Conservation (phyloP, 1,140 invertebrate genomes). For the Plutomurus gul region DNA sequence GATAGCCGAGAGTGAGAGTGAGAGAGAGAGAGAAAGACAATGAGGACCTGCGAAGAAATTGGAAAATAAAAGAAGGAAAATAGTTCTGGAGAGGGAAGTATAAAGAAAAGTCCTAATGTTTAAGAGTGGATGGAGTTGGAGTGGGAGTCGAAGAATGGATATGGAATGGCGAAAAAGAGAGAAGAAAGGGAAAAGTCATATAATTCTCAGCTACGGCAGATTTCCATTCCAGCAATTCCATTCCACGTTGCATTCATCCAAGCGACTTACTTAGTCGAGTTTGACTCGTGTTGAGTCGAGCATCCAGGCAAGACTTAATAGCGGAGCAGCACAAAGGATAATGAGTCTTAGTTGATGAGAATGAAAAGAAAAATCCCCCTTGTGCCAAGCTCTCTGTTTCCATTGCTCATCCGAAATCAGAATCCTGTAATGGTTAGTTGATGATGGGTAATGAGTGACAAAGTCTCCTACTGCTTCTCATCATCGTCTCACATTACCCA, state of each 20-base stretch:
- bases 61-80: neutral
- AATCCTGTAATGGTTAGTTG: constrained; percentile 40
- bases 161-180: neutral
- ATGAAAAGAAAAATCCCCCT: constrained; percentile 33
- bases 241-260: neutral
- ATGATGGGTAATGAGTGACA: constrained; percentile 48
- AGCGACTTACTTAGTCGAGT: neutral
- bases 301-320: neutral
- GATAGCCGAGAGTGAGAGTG: neutral
- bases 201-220: neutral
- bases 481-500: constrained; percentile 27
- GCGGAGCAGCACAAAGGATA: neutral
- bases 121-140: neutral
- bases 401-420: constrained; percentile 44
- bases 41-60: neutral
- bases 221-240: neutral
- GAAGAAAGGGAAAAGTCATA: constrained; percentile 11
- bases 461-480: constrained; percentile 26
- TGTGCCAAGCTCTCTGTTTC: constrained; percentile 13
- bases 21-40: neutral
- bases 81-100: neutral
- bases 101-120: neutral
- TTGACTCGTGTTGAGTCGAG: neutral
- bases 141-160: neutral
- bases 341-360: constrained; percentile 28